These are phyloP conservation scores for Polyploca ridens DNA, from an alignment of 2,888 invertebrate species.

Conservation along the genomic window DNA sequence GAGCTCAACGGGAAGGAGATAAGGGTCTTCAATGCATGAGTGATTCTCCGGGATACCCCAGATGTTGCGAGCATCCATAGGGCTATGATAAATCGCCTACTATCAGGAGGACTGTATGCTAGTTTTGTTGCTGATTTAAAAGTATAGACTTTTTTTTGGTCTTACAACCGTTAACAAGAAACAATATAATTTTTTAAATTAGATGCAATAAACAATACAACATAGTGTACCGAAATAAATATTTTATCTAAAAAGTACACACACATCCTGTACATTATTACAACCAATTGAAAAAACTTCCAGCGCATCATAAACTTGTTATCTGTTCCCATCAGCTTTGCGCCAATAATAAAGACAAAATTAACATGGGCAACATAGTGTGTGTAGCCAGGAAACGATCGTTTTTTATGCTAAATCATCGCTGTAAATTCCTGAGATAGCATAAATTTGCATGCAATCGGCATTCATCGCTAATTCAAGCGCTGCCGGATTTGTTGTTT, in stretches of 20 bases:
- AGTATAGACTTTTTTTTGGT: too few relatives aligned
- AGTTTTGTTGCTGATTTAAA: too few relatives aligned
- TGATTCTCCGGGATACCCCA: too few relatives aligned
- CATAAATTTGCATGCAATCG: constrained; percentile 55
- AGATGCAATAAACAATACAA: too few relatives aligned
- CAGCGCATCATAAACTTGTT: constrained; percentile 26
- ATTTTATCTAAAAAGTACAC: constrained; percentile 14
- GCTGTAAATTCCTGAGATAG: constrained; percentile 36
- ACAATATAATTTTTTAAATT: too few relatives aligned
- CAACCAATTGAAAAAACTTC: constrained; percentile 28
- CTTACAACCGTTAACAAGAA: too few relatives aligned
- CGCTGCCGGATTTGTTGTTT: constrained; percentile 35
- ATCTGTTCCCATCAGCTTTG: constrained; percentile 29
- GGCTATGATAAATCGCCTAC: too few relatives aligned
- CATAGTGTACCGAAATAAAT: background rate
- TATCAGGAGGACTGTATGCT: too few relatives aligned
- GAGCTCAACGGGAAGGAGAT: too few relatives aligned
- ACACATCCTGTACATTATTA: constrained; percentile 22
- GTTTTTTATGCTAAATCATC: constrained; percentile 51
- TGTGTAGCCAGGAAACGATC: constrained; percentile 57
- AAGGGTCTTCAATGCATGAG: too few relatives aligned
- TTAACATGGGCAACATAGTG: constrained; percentile 60
- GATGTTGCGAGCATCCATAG: too few relatives aligned
- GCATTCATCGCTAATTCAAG: constrained; percentile 57
- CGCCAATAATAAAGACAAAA: constrained; percentile 34